phyloP scores from a whole-genome alignment of 2,888 invertebrate species.

The Pollenia labialis region DNA sequence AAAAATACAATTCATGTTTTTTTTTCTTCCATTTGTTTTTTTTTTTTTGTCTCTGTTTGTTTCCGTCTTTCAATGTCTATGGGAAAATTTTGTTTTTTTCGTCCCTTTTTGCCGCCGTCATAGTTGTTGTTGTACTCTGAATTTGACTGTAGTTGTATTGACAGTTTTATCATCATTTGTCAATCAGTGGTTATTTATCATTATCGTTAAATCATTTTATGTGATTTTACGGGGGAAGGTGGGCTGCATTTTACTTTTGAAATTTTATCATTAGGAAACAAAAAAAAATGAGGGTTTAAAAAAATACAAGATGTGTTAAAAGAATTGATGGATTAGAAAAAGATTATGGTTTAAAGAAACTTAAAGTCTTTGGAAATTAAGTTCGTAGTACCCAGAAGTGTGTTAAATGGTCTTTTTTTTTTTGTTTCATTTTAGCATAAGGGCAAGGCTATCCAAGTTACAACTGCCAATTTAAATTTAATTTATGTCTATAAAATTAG shows the following conservation, averaged over 20 bases:
- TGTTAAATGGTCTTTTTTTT: no score
- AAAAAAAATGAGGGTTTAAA: background rate
- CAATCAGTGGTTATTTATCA: conserved; percentile 72
- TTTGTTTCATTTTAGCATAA: no score
- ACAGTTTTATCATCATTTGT: conserved; percentile 72
- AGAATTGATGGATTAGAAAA: background rate
- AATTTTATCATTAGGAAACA: background rate
- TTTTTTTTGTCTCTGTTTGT: conserved; percentile 39
- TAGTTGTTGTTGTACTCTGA: conserved; percentile 37
- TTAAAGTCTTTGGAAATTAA: background rate
- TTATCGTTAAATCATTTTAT: conserved; percentile 70
- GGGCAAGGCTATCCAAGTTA: no score
- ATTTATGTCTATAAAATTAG: background rate
- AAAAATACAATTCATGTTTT: conserved; percentile 54
- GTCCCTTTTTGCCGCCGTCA: background rate
- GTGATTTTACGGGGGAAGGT: background rate
- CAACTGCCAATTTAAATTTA: background rate
- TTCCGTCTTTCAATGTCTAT: conserved; percentile 54
- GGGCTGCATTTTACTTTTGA: background rate
- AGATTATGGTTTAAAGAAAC: background rate
- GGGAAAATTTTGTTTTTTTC: background rate
- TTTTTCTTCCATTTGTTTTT: conserved; percentile 26
- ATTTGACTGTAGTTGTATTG: conserved; percentile 57
- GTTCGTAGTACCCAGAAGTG: no score
- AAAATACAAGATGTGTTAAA: background rate